Evolutionary conservation across 2,888 invertebrate genomes (phyloP).

Genomic region (Dione juno): DNA sequence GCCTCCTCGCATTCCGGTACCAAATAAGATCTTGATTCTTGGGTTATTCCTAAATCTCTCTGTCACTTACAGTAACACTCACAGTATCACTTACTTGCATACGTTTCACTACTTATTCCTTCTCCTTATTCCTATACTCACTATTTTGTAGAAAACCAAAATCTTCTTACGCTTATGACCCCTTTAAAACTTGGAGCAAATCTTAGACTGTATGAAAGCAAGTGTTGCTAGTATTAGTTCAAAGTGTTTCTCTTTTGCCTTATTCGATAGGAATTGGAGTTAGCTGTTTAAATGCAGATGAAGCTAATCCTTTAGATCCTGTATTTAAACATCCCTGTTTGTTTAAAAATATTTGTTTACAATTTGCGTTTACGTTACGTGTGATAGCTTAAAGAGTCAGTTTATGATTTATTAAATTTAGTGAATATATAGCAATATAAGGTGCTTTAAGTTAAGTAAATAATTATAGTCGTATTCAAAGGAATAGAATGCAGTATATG

Average conservation of each 20-base stretch:
- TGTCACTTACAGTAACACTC: no score
- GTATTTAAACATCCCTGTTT: slow-evolving; percentile 10
- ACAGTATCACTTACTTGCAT: no score
- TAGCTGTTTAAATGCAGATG: slow-evolving; percentile 16
- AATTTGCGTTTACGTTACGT: neutral
- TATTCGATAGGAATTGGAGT: neutral
- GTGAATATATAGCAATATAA: no score
- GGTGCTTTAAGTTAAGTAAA: no score
- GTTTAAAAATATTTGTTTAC: neutral
- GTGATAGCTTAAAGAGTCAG: neutral
- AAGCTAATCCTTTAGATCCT: slow-evolving; percentile 13
- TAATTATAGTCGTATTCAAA: no score
- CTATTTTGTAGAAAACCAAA: neutral
- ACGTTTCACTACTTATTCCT: no score
- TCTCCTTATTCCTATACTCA: no score
- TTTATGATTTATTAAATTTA: neutral
- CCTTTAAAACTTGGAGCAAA: neutral
- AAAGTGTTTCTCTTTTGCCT: slow-evolving; percentile 9
- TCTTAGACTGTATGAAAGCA: slow-evolving; percentile 10
- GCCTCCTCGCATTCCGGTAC: no score
- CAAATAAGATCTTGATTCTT: no score
- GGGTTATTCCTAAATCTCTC: no score
- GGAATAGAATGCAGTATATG: no score
- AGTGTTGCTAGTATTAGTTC: neutral
- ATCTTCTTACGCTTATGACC: neutral